phyloP scores from a whole-genome alignment of 2,113 vertebrate species.

The Oreochromis aureus region DNA sequence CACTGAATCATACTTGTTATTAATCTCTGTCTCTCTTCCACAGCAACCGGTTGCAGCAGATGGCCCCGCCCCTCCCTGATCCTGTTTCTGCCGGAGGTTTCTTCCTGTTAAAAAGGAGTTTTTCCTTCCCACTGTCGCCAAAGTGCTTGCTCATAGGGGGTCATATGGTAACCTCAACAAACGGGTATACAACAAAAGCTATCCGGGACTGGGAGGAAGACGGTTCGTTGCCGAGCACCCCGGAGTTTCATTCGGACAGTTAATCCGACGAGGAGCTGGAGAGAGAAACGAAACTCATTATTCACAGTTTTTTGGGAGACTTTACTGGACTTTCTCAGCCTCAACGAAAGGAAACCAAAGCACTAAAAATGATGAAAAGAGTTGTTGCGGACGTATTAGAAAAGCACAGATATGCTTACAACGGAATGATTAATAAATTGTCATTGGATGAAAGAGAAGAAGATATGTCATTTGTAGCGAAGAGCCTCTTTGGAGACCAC shows the following conservation, averaged over 20 bases:
- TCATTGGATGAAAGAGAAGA: conserved; percentile 64
- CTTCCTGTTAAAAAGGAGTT: no score
- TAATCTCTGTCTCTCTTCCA: no score
- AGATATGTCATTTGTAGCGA: conserved; percentile 75
- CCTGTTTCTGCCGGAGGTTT: no score
- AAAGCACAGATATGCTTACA: conserved; percentile 81
- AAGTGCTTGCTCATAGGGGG: no score
- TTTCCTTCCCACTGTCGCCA: no score
- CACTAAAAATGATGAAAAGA: conserved; percentile 73
- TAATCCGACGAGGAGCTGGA: conserved; percentile 32
- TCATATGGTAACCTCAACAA: not conserved
- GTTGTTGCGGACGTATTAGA: conserved; percentile 73
- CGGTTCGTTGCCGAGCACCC: conserved; percentile 69
- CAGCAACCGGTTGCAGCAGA: no score
- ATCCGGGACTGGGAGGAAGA: not conserved
- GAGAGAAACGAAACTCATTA: conserved; percentile 69
- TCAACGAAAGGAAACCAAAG: conserved; percentile 27
- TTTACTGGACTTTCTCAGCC: conserved; percentile 3
- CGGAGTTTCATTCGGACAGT: conserved; percentile 13
- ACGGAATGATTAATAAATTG: conserved; percentile 84
- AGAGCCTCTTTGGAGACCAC: conserved; percentile 80
- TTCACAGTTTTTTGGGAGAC: conserved; percentile 61
- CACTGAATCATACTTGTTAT: no score
- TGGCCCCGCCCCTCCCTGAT: no score
- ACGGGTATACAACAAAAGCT: rapidly evolving